Conservation (phyloP, 2,797 vertebrate species). For the Scarus forsteni region DNA sequence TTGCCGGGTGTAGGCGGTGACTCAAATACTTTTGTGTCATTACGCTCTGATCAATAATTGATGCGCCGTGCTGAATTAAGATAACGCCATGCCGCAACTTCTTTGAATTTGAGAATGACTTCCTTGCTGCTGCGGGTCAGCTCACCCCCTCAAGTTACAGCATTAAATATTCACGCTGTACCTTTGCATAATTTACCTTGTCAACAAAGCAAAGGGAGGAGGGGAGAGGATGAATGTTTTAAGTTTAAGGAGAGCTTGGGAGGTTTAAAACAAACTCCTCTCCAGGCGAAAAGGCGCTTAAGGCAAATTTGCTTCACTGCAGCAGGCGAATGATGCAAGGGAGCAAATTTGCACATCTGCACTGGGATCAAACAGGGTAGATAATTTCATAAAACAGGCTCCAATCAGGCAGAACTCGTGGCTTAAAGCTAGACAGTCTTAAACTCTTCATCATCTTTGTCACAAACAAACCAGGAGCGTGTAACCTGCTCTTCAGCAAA, state of each 20-base stretch:
- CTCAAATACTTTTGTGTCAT: constrained; percentile 46
- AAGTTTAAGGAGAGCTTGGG: constrained; percentile 32
- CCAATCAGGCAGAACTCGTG: constrained; percentile 29
- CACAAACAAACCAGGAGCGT: too few species aligned
- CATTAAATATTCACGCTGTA: constrained; percentile 82
- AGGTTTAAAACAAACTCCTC: constrained; percentile 45
- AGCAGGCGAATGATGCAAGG: constrained; percentile 30
- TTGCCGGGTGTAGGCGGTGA: constrained; percentile 32
- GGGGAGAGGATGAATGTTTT: constrained; percentile 13
- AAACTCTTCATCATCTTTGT: too few species aligned
- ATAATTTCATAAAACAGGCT: constrained; percentile 41
- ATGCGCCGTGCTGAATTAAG: constrained; percentile 48
- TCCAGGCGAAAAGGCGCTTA: constrained; percentile 25
- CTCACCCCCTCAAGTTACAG: constrained; percentile 78
- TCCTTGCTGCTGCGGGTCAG: constrained; percentile 63
- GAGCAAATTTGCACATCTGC: constrained; percentile 11
- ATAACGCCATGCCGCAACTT: constrained; percentile 38
- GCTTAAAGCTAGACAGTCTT: constrained; percentile 24
- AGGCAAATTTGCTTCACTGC: constrained; percentile 24
- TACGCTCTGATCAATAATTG: constrained; percentile 55
- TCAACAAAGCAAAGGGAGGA: constrained; percentile 67
- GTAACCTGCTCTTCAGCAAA: constrained; percentile 45
- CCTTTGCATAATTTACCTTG: constrained; percentile 84
- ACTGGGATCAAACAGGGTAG: constrained; percentile 30
- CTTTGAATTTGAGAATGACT: constrained; percentile 56